Base-by-base conservation (phyloP, 2,113 vertebrate genomes). In the Scytalopus superciliaris region DNA sequence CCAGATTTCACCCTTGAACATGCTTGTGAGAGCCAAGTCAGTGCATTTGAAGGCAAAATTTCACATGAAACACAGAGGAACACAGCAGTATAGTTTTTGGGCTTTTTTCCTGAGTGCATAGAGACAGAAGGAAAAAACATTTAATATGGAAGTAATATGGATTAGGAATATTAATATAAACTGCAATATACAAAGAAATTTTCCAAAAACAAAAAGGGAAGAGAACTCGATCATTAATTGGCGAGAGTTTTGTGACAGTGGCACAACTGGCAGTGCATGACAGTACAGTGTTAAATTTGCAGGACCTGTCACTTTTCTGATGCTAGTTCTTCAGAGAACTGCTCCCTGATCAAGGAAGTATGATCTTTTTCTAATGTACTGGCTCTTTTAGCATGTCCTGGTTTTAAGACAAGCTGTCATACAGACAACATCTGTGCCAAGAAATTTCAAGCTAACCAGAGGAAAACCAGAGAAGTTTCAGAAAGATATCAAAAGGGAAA, bases 1-100 rank as follows among this genome's bases (percentile, higher is more conserved):
- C 94, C 93, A 93, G 40, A 18, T 84, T 93, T 92, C 92, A 80
- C 56, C 69, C 90, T 94, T 87, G 66, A 93, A 89, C 18, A 45
- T 89, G 52, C 44, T 72, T 78, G 9, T 56, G 31, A 63, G 56
- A 94, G 63, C 82, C 68, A 92, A 94, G 37, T 85, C 56, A 64
- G 42, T 70, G 24, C n/a, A 80, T 86, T 81, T 75, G 64, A 79
- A 93, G 37, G 62, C 45, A 78, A 40, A 88, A 72, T 60, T 64
- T 86, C 23, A 37, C 31, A 28, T 47, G 33, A 84, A 85, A 47
- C 45, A 10, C 3, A 8, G 64, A 40, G 50, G 31, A 78, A 92
- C 70, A 31, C 23, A 86, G 33, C 49, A 52, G 17, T 74, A 21
- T 49, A 60, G 35, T 17, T 92, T 91, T 86, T 2, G 11, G 27